Conservation (phyloP, 2,797 vertebrate genomes). For the Psittacula derbiana region DNA sequence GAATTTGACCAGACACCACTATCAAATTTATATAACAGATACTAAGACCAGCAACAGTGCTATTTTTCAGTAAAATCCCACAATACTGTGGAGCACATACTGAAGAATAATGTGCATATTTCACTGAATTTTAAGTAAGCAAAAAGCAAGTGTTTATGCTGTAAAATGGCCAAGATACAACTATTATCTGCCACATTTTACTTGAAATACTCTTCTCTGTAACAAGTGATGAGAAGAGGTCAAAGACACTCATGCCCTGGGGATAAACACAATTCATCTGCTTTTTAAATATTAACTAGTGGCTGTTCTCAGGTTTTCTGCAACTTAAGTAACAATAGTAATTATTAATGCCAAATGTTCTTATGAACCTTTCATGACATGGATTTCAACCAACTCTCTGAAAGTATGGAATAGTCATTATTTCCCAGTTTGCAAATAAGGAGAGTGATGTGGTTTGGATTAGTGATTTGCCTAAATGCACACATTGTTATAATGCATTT, state of each 20-base stretch:
- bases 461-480: slow-evolving; percentile 12
- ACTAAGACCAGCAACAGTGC: not conserved
- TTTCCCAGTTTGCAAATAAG: not conserved
- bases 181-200: not conserved
- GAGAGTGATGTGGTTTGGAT: not conserved
- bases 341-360: not conserved
- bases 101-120: not conserved
- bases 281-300: slow-evolving; percentile 40
- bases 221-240: slow-evolving; percentile 3
- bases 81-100: not conserved
- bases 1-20: not conserved
- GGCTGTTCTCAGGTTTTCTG: not conserved
- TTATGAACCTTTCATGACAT: not conserved
- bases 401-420: not conserved
- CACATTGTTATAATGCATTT: not conserved
- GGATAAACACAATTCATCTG: not conserved
- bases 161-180: not conserved
- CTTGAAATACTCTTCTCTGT: not conserved
- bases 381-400: not conserved
- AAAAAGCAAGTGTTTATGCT: not conserved
- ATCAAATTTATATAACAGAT: not conserved
- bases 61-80: not conserved
- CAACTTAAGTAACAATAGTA: not conserved
- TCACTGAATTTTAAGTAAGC: not conserved
- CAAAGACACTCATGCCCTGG: not conserved